These are phyloP conservation scores for Campylomormyrus numenius DNA, from an alignment of 2,113 vertebrate species.

Conservation along the genomic window DNA sequence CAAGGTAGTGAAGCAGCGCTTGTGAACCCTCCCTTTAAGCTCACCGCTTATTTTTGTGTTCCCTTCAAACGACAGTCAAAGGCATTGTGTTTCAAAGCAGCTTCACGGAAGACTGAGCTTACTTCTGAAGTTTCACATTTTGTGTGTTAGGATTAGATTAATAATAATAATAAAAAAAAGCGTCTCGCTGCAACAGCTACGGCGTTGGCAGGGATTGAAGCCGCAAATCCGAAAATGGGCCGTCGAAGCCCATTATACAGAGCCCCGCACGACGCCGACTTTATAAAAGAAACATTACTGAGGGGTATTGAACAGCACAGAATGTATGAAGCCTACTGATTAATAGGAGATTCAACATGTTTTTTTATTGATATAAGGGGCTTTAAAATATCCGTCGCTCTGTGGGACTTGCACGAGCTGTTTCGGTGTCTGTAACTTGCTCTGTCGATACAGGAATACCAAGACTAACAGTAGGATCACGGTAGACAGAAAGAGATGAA, in stretches of 20 bases:
- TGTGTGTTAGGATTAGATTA: conserved; percentile 4
- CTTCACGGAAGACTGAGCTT: not conserved
- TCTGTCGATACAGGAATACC: not conserved
- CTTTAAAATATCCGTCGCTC: not conserved
- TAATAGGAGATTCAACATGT: not conserved
- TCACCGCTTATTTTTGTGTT: not conserved
- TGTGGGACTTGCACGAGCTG: not conserved
- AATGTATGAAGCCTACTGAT: not conserved
- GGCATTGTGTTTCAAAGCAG: conserved; percentile 4
- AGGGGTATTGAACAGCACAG: not conserved
- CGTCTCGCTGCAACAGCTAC: not conserved
- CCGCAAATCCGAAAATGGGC: not conserved
- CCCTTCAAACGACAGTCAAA: not conserved
- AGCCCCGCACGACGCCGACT: not conserved
- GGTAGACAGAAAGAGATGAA: not conserved
- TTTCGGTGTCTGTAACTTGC: not conserved
- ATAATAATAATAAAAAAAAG: not conserved
- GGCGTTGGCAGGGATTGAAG: not conserved
- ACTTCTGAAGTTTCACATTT: not conserved
- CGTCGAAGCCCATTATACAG: not conserved
- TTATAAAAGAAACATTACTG: not conserved
- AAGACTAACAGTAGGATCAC: not conserved
- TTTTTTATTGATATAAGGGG: not conserved
- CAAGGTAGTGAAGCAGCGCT: not conserved
- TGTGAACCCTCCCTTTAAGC: not conserved